A percentile compares a stretch with the other conserved stretches of the same genome.
phyloP scores from a whole-genome alignment of 2,888 invertebrate species.

The Ptychoptera albimana region DNA sequence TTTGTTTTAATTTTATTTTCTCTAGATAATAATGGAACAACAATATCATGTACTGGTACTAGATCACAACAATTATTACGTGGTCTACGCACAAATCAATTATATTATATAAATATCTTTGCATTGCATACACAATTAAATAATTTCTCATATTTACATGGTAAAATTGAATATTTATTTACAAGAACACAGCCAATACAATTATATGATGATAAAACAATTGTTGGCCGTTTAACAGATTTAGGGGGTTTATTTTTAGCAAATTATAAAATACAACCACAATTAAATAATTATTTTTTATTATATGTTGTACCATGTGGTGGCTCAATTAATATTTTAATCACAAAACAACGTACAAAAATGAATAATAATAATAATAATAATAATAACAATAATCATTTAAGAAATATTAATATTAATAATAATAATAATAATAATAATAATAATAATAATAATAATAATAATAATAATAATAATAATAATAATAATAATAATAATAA shows the following conservation, averaged over 20 bases:
- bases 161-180: conserved; percentile 21
- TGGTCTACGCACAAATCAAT: conserved; percentile 21
- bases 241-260: conserved; percentile 36
- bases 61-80: conserved; percentile 24
- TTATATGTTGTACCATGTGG: conserved; percentile 39
- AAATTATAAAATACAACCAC: conserved; percentile 34
- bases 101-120: conserved; percentile 26
- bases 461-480: too few relatives aligned
- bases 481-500: too few relatives aligned
- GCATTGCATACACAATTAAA: conserved; percentile 26
- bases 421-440: too few relatives aligned
- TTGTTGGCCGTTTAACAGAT: conserved; percentile 33
- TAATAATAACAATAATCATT: too few relatives aligned
- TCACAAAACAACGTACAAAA: conserved; percentile 26
- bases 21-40: conserved; percentile 13
- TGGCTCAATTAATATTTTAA: conserved; percentile 34
- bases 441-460: too few relatives aligned
- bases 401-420: too few relatives aligned
- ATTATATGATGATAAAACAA: conserved; percentile 33
- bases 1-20: not conserved
- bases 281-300: conserved; percentile 14
- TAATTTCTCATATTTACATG: conserved; percentile 25
- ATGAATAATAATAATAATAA: conserved; percentile 15
- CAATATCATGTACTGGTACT: conserved; percentile 26
- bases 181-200: conserved; percentile 26